phyloP scores from a whole-genome alignment of 1,140 invertebrate species.

The Mesaphorura yosii region DNA sequence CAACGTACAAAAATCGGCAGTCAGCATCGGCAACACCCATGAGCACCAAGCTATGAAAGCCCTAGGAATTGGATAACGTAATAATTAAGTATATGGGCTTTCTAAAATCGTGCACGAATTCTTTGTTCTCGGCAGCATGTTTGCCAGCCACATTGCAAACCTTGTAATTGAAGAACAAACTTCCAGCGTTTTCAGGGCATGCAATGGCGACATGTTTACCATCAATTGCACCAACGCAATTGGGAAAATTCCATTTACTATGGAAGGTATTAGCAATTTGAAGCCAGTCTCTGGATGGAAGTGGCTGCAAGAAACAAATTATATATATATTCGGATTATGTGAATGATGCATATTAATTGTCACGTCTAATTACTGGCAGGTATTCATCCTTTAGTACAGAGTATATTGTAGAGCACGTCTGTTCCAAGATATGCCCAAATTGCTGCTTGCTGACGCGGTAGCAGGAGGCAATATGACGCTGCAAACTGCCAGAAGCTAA shows the following conservation, averaged over 20 bases:
- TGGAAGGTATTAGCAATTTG: constrained; percentile 32
- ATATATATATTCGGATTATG: constrained; percentile 14
- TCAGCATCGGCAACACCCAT: constrained; percentile 19
- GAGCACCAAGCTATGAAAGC: constrained; percentile 31
- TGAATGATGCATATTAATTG: neutral
- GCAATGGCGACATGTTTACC: constrained; percentile 34
- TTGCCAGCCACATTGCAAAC: too few relatives aligned
- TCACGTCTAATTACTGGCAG: constrained; percentile 22
- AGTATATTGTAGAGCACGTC: neutral
- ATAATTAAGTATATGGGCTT: too few relatives aligned
- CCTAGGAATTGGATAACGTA: constrained; percentile 20
- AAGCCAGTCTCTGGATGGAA: constrained; percentile 24
- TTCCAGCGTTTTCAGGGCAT: constrained; percentile 32
- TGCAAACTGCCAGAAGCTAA: constrained; percentile 16
- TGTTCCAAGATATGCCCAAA: constrained; percentile 3
- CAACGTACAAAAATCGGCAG: constrained; percentile 29
- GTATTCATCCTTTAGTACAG: neutral
- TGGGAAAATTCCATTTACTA: constrained; percentile 34
- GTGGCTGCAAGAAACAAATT: neutral
- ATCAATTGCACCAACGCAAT: constrained; percentile 34
- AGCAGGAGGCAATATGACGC: constrained; percentile 3
- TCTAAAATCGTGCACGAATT: too few relatives aligned
- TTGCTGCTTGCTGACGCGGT: constrained; percentile 6
- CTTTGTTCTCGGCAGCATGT: too few relatives aligned
- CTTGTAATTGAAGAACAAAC: constrained; percentile 40